Conservation (phyloP, 2,797 vertebrate species). For the Sandelia bainsii region DNA sequence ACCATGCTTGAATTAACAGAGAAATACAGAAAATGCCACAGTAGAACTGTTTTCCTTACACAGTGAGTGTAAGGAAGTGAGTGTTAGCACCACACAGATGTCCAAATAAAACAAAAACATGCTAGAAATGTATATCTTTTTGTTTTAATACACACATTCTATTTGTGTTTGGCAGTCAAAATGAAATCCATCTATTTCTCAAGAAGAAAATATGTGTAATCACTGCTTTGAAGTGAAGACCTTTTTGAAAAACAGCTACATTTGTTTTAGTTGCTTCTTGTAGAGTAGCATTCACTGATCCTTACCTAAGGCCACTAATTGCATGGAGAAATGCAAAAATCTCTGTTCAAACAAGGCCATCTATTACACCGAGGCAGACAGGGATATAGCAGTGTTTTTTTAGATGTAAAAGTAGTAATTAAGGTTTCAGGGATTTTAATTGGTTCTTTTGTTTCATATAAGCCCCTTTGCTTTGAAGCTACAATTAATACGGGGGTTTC, state of each 20-base stretch:
- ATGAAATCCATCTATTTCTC: constrained; percentile 10
- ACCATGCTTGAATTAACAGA: background rate
- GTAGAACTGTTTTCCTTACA: background rate
- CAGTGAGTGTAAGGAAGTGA: too few relatives aligned
- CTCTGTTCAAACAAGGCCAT: constrained; percentile 69
- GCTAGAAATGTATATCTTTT: background rate
- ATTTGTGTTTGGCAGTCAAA: background rate
- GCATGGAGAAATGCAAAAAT: constrained; percentile 59
- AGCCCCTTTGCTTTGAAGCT: constrained; percentile 78
- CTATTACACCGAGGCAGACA: constrained; percentile 65
- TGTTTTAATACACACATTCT: constrained; percentile 13
- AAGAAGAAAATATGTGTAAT: constrained; percentile 20
- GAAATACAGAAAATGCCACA: constrained; percentile 13
- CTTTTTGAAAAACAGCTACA: constrained; percentile 36
- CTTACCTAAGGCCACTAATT: constrained; percentile 63
- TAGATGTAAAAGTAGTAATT: constrained; percentile 78
- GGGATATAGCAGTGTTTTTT: constrained; percentile 63
- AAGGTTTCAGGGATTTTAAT: constrained; percentile 80
- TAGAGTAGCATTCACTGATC: constrained; percentile 40
- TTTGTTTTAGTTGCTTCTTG: constrained; percentile 50
- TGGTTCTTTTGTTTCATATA: constrained; percentile 81
- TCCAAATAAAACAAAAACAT: background rate
- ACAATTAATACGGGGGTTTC: constrained; percentile 53
- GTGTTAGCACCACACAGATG: background rate
- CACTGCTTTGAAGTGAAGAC: constrained; percentile 34